Evolutionary conservation across 2,113 vertebrate species (phyloP).

Genomic region (Talpa occidentalis): DNA sequence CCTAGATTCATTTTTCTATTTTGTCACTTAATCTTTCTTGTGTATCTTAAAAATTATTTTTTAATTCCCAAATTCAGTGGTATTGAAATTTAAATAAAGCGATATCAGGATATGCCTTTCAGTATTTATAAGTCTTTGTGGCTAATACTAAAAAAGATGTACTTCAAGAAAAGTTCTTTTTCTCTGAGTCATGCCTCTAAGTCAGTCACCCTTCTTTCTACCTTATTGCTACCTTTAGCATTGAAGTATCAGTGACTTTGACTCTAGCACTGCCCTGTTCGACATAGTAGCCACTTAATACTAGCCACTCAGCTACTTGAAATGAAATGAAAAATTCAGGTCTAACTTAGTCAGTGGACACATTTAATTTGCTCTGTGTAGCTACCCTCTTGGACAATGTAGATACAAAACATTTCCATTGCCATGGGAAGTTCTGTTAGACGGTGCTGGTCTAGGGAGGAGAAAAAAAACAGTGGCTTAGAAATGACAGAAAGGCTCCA

Average conservation of each 20-base stretch:
- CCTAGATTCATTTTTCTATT: constrained; percentile 30
- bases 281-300: not conserved
- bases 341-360: not conserved
- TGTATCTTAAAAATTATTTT: constrained; percentile 13
- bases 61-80: not conserved
- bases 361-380: not conserved
- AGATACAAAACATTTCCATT: not conserved
- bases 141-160: not conserved
- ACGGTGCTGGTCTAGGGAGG: not conserved
- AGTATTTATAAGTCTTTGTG: not conserved
- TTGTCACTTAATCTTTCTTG: not conserved
- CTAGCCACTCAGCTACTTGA: not conserved
- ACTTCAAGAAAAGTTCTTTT: not conserved
- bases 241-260: not conserved
- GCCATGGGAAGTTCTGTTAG: not conserved
- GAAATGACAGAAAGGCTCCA: not conserved
- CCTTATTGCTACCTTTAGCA: not conserved
- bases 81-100: not conserved
- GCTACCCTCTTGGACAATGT: not conserved
- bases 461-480: not conserved
- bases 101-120: not conserved
- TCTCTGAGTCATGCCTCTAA: not conserved
- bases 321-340: not conserved
- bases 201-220: not conserved
- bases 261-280: not conserved